These are phyloP conservation scores for Brachylomia viminalis DNA, from an alignment of 2,888 invertebrate genomes.

Conservation along the genomic window DNA sequence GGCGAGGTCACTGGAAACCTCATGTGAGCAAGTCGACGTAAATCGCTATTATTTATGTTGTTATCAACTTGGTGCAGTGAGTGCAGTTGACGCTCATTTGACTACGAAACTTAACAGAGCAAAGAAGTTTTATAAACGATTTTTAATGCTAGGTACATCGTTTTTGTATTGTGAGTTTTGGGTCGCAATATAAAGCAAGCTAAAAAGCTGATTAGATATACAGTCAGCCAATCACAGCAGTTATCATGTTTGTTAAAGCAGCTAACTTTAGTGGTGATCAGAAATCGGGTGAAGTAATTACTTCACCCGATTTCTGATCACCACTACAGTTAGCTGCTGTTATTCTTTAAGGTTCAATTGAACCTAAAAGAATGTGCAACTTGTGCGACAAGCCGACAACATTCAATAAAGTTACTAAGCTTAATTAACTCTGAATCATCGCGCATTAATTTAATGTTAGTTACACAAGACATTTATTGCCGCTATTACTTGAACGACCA, in stretches of 20 bases:
- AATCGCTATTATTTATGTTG: constrained; percentile 49
- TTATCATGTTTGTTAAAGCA: neutral
- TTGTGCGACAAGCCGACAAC: neutral
- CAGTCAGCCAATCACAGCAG: neutral
- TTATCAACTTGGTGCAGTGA: constrained; percentile 22
- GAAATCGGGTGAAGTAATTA: neutral
- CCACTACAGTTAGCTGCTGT: neutral
- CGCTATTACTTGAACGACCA: constrained; percentile 42
- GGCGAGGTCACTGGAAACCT: constrained; percentile 81
- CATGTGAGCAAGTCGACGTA: constrained; percentile 70
- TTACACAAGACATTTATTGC: constrained; percentile 50
- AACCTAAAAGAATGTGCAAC: constrained; percentile 23
- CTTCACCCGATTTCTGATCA: neutral
- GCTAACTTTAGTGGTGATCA: neutral
- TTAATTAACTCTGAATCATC: constrained; percentile 40
- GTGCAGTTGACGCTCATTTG: constrained; percentile 1
- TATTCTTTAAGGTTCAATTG: too few species aligned
- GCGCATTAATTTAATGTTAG: constrained; percentile 36
- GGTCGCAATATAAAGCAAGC: neutral
- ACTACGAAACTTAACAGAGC: neutral
- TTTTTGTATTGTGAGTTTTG: neutral
- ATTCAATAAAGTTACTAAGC: constrained; percentile 13
- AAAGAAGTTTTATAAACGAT: neutral
- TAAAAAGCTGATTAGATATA: neutral
- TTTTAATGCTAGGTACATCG: neutral